Evolutionary conservation across 2,113 vertebrate species (phyloP).

Genomic region (Mus pahari): DNA sequence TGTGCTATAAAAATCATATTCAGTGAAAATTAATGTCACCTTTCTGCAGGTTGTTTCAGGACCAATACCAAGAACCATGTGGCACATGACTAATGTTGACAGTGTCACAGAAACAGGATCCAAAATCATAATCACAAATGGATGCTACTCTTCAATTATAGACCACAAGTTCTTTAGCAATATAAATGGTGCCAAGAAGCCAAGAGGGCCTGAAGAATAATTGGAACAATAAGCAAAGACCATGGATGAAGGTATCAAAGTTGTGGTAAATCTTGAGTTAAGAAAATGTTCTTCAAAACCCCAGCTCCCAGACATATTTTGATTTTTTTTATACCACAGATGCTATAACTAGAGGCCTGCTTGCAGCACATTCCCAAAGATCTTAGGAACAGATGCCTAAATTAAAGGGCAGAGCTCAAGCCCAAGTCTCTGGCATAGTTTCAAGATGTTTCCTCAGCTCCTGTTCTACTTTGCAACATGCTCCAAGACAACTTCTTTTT

Average conservation of each 20-base stretch:
- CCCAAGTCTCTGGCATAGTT: background rate
- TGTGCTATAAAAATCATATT: background rate
- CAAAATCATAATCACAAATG: background rate
- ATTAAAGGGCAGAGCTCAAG: background rate
- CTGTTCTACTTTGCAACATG: background rate
- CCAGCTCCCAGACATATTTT: background rate
- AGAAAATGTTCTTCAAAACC: background rate
- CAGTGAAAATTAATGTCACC: background rate
- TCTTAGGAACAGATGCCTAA: background rate
- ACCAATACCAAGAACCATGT: too few species aligned
- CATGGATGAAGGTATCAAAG: background rate
- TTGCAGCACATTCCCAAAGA: background rate
- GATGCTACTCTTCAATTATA: background rate
- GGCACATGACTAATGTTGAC: background rate
- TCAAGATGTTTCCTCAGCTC: too few species aligned
- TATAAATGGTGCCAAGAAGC: too few species aligned
- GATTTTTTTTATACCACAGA: too few species aligned
- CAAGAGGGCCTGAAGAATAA: background rate
- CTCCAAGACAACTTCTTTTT: too few species aligned
- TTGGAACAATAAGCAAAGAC: background rate
- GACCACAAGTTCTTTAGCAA: too few species aligned
- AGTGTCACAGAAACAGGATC: background rate
- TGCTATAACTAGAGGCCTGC: background rate
- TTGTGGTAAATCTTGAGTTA: background rate
- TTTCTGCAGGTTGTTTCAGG: too few species aligned